Evolutionary conservation across 2,888 invertebrate species (phyloP).

Genomic region (Sesamia inferens): DNA sequence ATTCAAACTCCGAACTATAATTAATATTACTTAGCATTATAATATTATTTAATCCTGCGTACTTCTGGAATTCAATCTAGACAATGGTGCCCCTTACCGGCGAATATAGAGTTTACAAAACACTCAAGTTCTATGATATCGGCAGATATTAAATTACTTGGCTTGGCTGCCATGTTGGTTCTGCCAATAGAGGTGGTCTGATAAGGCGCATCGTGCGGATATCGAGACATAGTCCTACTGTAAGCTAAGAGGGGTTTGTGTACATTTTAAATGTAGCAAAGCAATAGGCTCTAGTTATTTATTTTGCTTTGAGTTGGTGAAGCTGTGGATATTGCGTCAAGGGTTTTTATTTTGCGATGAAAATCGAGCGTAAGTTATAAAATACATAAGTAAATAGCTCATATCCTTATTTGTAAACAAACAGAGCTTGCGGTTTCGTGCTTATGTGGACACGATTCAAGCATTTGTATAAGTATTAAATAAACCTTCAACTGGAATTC

Average conservation of each 20-base stretch:
- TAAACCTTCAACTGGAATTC: neutral
- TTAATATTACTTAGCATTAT: neutral
- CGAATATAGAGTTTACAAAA: conserved; percentile 58
- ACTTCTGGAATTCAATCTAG: conserved; percentile 43
- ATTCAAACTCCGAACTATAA: conserved; percentile 10
- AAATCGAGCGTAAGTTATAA: neutral
- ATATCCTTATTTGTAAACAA: conserved; percentile 14
- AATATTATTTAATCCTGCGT: conserved; percentile 25
- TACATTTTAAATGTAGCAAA: conserved; percentile 4
- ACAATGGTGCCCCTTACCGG: conserved; percentile 30
- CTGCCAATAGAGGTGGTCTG: conserved; percentile 68
- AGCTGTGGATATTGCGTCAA: neutral
- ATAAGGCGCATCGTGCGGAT: conserved; percentile 70
- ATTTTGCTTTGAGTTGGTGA: neutral
- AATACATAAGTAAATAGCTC: neutral
- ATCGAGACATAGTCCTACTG: conserved; percentile 50
- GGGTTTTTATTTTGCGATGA: neutral
- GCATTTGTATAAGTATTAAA: neutral
- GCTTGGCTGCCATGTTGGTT: conserved; percentile 54
- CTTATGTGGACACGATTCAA: neutral
- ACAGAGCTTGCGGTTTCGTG: conserved; percentile 10
- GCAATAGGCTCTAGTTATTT: neutral
- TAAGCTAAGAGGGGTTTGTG: conserved; percentile 22
- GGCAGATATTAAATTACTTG: conserved; percentile 66
- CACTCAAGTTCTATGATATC: conserved; percentile 61